Conservation (phyloP, 2,888 invertebrate species). For the Coelogynopora nodosa region DNA sequence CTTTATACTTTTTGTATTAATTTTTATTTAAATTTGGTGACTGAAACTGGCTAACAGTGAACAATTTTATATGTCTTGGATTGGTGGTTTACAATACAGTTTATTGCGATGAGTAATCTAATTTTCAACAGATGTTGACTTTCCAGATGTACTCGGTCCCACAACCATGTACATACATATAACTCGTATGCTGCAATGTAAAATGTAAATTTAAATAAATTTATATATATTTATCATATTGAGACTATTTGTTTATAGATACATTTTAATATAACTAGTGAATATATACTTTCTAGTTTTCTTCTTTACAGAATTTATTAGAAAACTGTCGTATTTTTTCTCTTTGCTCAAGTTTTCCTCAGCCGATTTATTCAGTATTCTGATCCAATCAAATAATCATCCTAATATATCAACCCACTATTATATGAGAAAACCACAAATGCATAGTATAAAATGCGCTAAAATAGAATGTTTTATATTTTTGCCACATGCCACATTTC, state of each 20-base stretch:
- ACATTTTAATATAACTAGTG: too few relatives aligned
- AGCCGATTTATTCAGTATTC: not conserved
- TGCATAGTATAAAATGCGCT: not conserved
- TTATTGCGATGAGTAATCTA: not conserved
- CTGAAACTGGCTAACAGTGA: not conserved
- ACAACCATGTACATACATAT: too few relatives aligned
- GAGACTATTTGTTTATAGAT: too few relatives aligned
- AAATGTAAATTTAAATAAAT: too few relatives aligned
- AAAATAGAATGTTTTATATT: not conserved
- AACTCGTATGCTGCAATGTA: too few relatives aligned
- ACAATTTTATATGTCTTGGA: not conserved
- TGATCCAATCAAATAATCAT: not conserved
- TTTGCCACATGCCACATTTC: not conserved
- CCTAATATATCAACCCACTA: not conserved
- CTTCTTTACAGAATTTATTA: too few relatives aligned
- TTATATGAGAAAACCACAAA: not conserved
- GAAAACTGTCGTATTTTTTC: too few relatives aligned
- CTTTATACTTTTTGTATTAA: not conserved
- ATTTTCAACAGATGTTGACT: not conserved
- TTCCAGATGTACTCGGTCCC: not conserved
- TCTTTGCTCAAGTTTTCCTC: too few relatives aligned
- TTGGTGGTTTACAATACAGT: not conserved
- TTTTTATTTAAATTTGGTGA: not conserved
- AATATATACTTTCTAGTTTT: too few relatives aligned
- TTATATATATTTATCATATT: too few relatives aligned